Percentiles rank a stretch among this genome's conserved stretches.
These are phyloP conservation scores for Polydrusus tereticollis DNA, from an alignment of 2,888 invertebrate genomes.

Conservation along the genomic window DNA sequence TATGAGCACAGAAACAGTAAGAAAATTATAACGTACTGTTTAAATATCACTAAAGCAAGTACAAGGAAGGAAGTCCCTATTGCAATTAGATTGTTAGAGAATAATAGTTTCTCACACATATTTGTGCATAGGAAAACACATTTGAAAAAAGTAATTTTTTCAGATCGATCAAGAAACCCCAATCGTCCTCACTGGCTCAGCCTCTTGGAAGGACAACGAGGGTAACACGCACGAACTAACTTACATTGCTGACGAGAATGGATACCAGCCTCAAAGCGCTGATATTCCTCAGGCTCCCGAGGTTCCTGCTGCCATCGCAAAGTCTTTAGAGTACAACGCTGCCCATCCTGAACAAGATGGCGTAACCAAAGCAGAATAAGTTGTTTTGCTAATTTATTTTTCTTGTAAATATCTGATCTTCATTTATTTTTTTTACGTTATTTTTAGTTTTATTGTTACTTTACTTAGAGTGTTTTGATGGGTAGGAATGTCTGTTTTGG, in stretches of 20 bases:
- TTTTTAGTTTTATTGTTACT: neutral
- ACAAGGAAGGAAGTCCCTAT: no score
- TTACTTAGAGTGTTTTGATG: no score
- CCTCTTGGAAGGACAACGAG: slow-evolving; percentile 69
- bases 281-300: slow-evolving; percentile 65
- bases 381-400: neutral
- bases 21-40: no score
- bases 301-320: slow-evolving; percentile 80
- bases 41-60: no score
- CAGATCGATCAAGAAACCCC: slow-evolving; percentile 59
- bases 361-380: neutral
- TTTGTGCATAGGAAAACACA: no score
- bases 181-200: slow-evolving; percentile 53
- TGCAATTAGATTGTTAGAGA: no score
- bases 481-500: no score
- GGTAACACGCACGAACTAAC: slow-evolving; percentile 67
- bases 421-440: neutral
- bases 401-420: neutral
- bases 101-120: no score
- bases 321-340: slow-evolving; percentile 75
- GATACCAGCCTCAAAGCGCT: slow-evolving; percentile 68
- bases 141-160: neutral
- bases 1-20: no score
- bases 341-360: slow-evolving; percentile 66
- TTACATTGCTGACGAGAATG: slow-evolving; percentile 72